Evolutionary conservation across 1,140 invertebrate genomes (phyloP), one percentile per base, ranked within the genome.

Genomic region (Drosophila pseudoobscura): DNA sequence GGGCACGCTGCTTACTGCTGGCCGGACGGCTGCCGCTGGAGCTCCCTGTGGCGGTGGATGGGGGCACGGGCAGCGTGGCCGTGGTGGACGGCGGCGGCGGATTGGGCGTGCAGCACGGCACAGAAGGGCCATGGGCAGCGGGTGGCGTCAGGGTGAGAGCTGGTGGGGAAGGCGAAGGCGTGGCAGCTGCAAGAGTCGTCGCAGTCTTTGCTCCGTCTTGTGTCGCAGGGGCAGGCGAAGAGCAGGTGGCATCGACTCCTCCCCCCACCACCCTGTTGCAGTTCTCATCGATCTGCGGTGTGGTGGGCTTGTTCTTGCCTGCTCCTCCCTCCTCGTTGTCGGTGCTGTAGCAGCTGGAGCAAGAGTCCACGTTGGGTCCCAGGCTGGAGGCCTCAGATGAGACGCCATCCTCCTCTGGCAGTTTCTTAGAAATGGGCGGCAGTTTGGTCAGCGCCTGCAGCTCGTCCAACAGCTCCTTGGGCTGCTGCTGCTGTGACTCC

Each of bases 361-460:
- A 94, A 54, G 94, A 95, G 91, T 95, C 94, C 7, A 94, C 92
- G 64, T 94, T 93, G 17, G 94, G 94, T 35, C 94, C 94, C 17
- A 95, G 91, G 68, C 95, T 95, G 0, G 94, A 95, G 26, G 90
- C 93, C 31, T 69, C 93, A 59, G 92, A 92, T 43, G 92, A 72
- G 41, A 87, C 89, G 92, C 94, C 79, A 11, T 88, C 76, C 8
- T 84, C 79, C 0, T 62, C 75, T n/a, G 54, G 55, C 7, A 69
- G 49, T 6, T 71, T 77, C 39, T 62, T 70, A 0, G 50, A 55
- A 15, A 87, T 87, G 0, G 70, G 83, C 0, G 80, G 84, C 59
- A 89, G 53, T 17, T 83, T 89, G 8, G 78, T 77, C 9, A 84
- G 52, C 0, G 79, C 59, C 41, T 83, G 95, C 20, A 94, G 91